Percentiles rank a stretch among this genome's conserved stretches.
These are phyloP conservation scores for Ellobius talpinus DNA, from an alignment of 2,113 vertebrate species.

Conservation along the genomic window DNA sequence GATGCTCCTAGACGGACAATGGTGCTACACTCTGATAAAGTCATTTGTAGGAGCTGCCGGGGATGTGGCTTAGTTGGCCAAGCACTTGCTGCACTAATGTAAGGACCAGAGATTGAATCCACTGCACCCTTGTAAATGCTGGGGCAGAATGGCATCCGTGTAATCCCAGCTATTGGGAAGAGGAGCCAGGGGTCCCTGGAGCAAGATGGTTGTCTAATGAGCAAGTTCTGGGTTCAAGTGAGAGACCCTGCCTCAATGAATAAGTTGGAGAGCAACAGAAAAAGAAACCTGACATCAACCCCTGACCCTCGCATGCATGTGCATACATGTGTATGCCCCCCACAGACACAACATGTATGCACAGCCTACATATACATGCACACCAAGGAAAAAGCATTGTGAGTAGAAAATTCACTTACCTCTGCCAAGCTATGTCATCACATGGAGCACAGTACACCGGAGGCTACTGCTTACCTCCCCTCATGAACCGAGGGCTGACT, in stretches of 20 bases:
- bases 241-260: background rate
- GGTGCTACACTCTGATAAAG: background rate
- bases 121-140: background rate
- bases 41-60: too few species aligned
- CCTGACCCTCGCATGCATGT: background rate
- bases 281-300: background rate
- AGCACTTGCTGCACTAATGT: too few species aligned
- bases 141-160: background rate
- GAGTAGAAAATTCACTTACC: background rate
- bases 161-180: background rate
- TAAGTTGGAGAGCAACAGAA: background rate
- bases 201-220: background rate
- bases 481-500: background rate
- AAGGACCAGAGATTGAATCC: background rate
- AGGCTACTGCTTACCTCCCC: background rate
- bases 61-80: background rate
- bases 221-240: background rate
- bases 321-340: background rate
- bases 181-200: background rate
- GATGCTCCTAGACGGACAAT: background rate
- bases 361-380: background rate
- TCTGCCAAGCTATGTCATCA: background rate
- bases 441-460: background rate
- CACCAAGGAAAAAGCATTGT: background rate
- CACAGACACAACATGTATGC: too few species aligned